These are phyloP conservation scores for Cyphomyrus discorhynchus DNA, from an alignment of 2,113 vertebrate species.

Conservation along the genomic window DNA sequence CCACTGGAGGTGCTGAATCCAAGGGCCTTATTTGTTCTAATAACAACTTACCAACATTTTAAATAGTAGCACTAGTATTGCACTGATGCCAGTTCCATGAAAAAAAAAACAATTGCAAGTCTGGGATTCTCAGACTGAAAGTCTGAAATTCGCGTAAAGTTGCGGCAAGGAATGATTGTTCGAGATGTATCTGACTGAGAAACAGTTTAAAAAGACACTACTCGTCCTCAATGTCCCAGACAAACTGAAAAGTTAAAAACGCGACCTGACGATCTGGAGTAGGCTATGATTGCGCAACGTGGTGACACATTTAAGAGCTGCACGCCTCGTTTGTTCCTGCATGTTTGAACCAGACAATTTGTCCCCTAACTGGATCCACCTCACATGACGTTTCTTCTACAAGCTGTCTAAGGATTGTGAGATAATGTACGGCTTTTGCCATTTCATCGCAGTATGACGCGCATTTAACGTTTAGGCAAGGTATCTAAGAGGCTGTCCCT, in stretches of 20 bases:
- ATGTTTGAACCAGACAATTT: not conserved
- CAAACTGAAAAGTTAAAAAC: not conserved
- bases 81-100: not conserved
- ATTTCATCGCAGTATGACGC: not conserved
- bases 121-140: not conserved
- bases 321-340: not conserved
- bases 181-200: not conserved
- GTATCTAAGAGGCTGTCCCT: not conserved
- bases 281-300: not conserved
- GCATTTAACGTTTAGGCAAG: not conserved
- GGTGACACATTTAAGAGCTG: not conserved
- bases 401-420: not conserved
- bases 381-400: not conserved
- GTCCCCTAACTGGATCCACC: not conserved
- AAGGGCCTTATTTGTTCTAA: not conserved
- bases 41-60: not conserved
- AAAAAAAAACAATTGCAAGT: not conserved
- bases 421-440: not conserved
- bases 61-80: not conserved
- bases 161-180: not conserved
- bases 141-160: not conserved
- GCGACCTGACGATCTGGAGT: not conserved
- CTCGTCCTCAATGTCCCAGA: not conserved
- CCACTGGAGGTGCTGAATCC: not conserved
- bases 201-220: not conserved